Base-by-base conservation (phyloP, 2,888 invertebrate species). In the Hipparchia sbordonii region DNA sequence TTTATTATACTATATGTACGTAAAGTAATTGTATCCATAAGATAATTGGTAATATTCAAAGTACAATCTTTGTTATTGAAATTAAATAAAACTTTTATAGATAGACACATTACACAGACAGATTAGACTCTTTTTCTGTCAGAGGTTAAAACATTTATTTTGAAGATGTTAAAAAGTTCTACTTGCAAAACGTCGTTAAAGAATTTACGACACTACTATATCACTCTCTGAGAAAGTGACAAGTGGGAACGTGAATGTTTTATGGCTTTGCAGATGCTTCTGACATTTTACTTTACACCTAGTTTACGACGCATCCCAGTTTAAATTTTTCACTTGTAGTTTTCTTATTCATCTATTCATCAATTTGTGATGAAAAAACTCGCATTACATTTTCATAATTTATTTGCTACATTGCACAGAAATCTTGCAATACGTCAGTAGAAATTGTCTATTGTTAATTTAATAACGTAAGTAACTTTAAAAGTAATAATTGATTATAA, bases 161-260 rank as follows among this genome's bases (percentile, higher is more conserved):
- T 23, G 10, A 48, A 62, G 46, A 9, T 13, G 46, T 67, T 51
- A 59, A 79, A 77, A 81, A 82, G 6, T 51, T 69, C 81, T 8
- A 81, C 83, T 83, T 80, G 79, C 79, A 81, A 86, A 85, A 82
- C 87, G 89, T 86, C 86, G 86, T 87, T 85, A 87, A 85, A 83
- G 81, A 89, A 88, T 90, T 89, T 88, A 90, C 84, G 84, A 82
- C 82, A 82, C 83, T 85, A 87, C 86, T 87, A 85, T 85, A 83
- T 82, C 80, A 80, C 79, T 79, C 82, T 79, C 79, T 76, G 71
- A 78, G 81, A 83, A 79, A 80, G 80, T 77, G 80, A 82, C 79
- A 77, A 78, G 76, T 71, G 74, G 74, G 74, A 77, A 78, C 72
- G 73, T 79, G 78, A 78, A 77, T 79, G 74, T 77, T 79, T 78